Evolutionary conservation across 2,888 invertebrate genomes (phyloP).

Genomic region (Micropterix aruncella): DNA sequence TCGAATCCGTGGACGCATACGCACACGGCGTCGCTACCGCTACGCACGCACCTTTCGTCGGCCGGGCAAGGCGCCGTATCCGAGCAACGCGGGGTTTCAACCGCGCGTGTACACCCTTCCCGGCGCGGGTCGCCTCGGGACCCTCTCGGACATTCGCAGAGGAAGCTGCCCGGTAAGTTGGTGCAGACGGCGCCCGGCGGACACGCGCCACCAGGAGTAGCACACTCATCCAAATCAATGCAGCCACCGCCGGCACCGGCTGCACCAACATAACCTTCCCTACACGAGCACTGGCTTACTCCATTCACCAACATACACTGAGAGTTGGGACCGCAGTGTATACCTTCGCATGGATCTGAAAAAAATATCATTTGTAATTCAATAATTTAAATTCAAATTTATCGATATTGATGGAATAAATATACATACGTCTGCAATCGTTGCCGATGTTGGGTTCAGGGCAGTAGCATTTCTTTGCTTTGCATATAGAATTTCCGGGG

Average conservation of each 20-base stretch:
- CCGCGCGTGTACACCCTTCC: slow-evolving; percentile 56
- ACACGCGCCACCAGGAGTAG: slow-evolving; percentile 54
- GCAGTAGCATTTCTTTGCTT: slow-evolving; percentile 66
- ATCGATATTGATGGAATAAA: no score
- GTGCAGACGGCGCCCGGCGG: slow-evolving; percentile 75
- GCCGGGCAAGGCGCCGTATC: slow-evolving; percentile 62
- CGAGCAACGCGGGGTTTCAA: slow-evolving; percentile 52
- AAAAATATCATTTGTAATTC: slow-evolving; percentile 15
- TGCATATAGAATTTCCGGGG: slow-evolving; percentile 82
- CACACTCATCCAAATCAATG: slow-evolving; percentile 82
- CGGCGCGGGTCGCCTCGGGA: slow-evolving; percentile 68
- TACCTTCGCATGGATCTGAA: slow-evolving; percentile 79
- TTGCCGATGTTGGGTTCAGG: slow-evolving; percentile 86
- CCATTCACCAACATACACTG: slow-evolving; percentile 78
- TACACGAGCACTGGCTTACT: slow-evolving; percentile 72
- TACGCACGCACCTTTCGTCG: slow-evolving; percentile 75
- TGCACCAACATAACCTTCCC: slow-evolving; percentile 64
- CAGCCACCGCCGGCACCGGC: slow-evolving; percentile 54
- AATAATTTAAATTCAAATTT: no score
- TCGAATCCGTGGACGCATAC: slow-evolving; percentile 80
- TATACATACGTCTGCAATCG: slow-evolving; percentile 76
- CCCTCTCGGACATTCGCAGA: slow-evolving; percentile 79
- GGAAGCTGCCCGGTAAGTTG: slow-evolving; percentile 74
- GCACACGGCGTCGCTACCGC: slow-evolving; percentile 71
- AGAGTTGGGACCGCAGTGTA: slow-evolving; percentile 74